phyloP scores from a whole-genome alignment of 2,113 vertebrate genomes.

The Jacana jacana region DNA sequence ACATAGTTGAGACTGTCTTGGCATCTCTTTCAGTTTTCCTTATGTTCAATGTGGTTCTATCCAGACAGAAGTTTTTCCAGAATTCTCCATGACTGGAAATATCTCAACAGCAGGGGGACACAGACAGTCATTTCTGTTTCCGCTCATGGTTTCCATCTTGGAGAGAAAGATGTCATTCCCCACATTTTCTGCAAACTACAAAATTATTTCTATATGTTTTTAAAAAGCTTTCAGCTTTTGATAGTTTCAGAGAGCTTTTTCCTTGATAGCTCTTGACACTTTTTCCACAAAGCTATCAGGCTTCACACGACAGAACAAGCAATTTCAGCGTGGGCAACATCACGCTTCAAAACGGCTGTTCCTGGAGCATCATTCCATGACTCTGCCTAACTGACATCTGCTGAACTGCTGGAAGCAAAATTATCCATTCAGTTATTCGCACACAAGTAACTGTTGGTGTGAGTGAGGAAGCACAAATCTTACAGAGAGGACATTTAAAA shows the following conservation, averaged over 20 bases:
- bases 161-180: background rate
- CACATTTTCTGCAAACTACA: background rate
- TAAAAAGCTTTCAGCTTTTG: background rate
- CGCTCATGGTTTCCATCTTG: background rate
- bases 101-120: background rate
- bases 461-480: background rate
- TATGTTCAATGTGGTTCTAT: background rate
- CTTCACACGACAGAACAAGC: background rate
- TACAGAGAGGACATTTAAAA: background rate
- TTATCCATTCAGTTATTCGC: background rate
- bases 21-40: background rate
- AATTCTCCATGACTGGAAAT: background rate
- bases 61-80: background rate
- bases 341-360: background rate
- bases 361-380: background rate
- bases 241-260: background rate
- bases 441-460: background rate
- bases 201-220: background rate
- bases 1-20: background rate
- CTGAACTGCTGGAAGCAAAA: background rate
- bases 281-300: conserved; percentile 8
- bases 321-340: background rate
- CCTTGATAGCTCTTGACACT: background rate
- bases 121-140: background rate
- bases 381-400: background rate